Evolutionary conservation across 2,888 invertebrate species (phyloP).

Genomic region (Spodoptera picta): DNA sequence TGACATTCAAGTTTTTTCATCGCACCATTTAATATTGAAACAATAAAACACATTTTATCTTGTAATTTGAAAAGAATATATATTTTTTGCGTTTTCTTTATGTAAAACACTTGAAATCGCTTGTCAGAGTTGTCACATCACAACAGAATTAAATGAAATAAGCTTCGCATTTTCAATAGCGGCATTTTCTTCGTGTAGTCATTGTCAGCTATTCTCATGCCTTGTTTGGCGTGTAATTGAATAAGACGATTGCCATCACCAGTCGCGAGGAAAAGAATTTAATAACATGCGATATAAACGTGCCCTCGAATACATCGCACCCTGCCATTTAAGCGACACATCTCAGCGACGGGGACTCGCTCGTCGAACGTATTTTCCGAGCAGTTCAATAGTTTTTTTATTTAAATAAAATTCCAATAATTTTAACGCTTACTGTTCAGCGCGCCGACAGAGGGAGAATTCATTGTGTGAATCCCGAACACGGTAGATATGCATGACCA

Average conservation of each 20-base stretch:
- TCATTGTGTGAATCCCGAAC: slow-evolving; percentile 61
- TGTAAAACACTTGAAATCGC: slow-evolving; percentile 58
- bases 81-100: slow-evolving; percentile 46
- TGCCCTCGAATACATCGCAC: slow-evolving; percentile 65
- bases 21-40: slow-evolving; percentile 37
- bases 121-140: slow-evolving; percentile 63
- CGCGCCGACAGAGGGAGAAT: slow-evolving; percentile 69
- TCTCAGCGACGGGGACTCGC: slow-evolving; percentile 41
- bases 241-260: slow-evolving; percentile 84
- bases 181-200: slow-evolving; percentile 74
- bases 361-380: slow-evolving; percentile 47
- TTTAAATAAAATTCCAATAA: slow-evolving; percentile 80
- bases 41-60: slow-evolving; percentile 34
- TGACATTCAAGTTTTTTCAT: slow-evolving; percentile 24
- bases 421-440: slow-evolving; percentile 70
- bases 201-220: slow-evolving; percentile 83
- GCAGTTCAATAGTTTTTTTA: slow-evolving; percentile 72
- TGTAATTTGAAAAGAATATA: slow-evolving; percentile 20
- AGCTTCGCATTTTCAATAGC: slow-evolving; percentile 78
- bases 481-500: slow-evolving; percentile 43
- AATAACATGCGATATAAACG: slow-evolving; percentile 81
- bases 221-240: slow-evolving; percentile 84
- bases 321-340: slow-evolving; percentile 63
- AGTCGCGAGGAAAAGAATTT: slow-evolving; percentile 82
- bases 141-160: slow-evolving; percentile 76